A percentile compares a stretch with the other conserved stretches of the same genome.
Evolutionary conservation across 2,888 invertebrate species (phyloP).

Genomic region (Ochropleura plecta): DNA sequence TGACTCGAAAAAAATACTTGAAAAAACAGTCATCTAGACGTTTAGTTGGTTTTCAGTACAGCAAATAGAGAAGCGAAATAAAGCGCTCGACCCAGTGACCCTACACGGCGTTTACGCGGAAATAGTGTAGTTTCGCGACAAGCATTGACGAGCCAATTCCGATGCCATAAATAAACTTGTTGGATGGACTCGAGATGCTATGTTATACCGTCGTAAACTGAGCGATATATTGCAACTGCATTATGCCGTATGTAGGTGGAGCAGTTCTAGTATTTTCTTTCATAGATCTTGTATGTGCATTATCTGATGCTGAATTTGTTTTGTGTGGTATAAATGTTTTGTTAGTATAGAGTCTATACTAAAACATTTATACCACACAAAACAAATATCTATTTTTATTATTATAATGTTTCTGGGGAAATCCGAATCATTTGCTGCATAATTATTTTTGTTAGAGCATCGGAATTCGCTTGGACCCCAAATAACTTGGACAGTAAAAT

Average conservation of each 20-base stretch:
- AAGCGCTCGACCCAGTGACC: conserved; percentile 51
- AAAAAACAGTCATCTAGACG: conserved; percentile 17
- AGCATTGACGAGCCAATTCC: conserved; percentile 48
- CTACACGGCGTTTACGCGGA: conserved; percentile 53
- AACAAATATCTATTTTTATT: too few species aligned
- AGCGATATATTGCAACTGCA: conserved; percentile 56
- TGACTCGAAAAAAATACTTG: not conserved
- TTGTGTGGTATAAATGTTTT: not conserved
- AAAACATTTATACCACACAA: too few species aligned
- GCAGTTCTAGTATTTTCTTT: not conserved
- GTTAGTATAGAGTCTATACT: not conserved
- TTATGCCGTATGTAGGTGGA: conserved; percentile 31
- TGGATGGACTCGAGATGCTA: conserved; percentile 45
- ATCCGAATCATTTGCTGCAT: not conserved
- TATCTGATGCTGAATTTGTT: not conserved
- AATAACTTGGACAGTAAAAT: too few species aligned
- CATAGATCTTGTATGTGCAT: not conserved
- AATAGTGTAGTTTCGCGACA: conserved; percentile 53
- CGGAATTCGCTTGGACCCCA: too few species aligned
- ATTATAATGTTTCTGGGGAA: not conserved
- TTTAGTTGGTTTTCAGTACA: conserved; percentile 27
- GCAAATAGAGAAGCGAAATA: conserved; percentile 38
- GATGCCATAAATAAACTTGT: conserved; percentile 58
- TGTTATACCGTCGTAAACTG: conserved; percentile 46
- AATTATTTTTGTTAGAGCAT: too few species aligned